Conservation (phyloP, 2,113 vertebrate species). For the Ochotona curzoniae region DNA sequence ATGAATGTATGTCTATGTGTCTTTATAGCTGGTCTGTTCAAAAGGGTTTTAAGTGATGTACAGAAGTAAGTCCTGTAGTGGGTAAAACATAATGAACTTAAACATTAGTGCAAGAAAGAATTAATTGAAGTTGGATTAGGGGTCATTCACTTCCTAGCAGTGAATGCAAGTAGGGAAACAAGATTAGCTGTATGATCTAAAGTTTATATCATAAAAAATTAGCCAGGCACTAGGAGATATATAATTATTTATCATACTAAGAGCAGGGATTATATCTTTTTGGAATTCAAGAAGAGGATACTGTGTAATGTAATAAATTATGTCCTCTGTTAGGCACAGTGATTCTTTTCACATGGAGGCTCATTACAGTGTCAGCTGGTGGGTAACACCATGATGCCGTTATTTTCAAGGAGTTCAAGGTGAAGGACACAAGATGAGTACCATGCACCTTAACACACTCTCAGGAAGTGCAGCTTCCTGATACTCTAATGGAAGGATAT, state of each 20-base stretch:
- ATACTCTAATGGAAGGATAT: not conserved
- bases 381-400: not conserved
- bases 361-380: not conserved
- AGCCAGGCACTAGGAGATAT: not conserved
- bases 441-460: not conserved
- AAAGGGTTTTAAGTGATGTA: conserved; percentile 22
- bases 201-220: not conserved
- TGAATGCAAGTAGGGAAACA: not conserved
- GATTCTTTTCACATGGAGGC: not conserved
- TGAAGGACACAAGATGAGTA: not conserved
- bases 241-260: not conserved
- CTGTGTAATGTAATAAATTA: not conserved
- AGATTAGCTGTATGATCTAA: not conserved
- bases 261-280: not conserved
- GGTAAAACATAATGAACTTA: conserved; percentile 4
- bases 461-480: not conserved
- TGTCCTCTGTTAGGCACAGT: not conserved
- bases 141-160: not conserved
- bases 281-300: not conserved
- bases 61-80: not conserved
- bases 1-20: not conserved
- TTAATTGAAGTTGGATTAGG: not conserved
- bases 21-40: not conserved
- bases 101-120: conserved; percentile 25
- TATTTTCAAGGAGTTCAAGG: not conserved